Evolutionary conservation across 2,113 vertebrate genomes (phyloP).

Genomic region (Eurypyga helias): DNA sequence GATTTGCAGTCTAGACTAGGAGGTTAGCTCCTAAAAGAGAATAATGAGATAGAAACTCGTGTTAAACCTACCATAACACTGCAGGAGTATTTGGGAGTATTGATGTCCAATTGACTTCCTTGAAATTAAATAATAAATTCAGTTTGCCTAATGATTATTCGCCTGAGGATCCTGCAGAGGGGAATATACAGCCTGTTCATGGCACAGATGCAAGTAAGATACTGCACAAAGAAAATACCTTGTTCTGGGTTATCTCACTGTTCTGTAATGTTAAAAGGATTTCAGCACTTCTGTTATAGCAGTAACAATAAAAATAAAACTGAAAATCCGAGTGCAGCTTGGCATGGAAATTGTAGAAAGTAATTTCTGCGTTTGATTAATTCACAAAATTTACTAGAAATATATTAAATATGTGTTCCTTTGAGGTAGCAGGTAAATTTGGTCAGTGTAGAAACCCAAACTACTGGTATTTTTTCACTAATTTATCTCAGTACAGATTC

Average conservation of each 20-base stretch:
- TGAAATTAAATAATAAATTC: not conserved
- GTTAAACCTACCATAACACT: not conserved
- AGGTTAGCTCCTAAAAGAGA: not conserved
- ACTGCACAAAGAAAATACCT: not conserved
- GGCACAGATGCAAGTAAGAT: not conserved
- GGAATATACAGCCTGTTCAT: too few species aligned
- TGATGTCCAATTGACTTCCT: not conserved
- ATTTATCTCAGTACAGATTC: not conserved
- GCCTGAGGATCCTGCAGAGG: not conserved
- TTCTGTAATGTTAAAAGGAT: not conserved
- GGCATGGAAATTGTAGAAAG: not conserved
- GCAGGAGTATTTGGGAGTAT: not conserved
- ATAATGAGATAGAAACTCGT: fast-evolving
- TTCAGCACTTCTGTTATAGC: not conserved
- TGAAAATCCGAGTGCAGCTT: not conserved
- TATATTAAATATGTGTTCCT: not conserved
- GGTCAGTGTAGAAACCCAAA: not conserved
- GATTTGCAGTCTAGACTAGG: not conserved
- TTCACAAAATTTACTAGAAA: not conserved
- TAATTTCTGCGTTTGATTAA: not conserved
- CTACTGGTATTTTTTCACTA: not conserved
- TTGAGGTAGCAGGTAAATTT: not conserved
- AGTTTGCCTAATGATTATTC: not conserved
- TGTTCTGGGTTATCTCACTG: not conserved
- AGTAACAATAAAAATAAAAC: not conserved